Evolutionary conservation across 2,888 invertebrate genomes (phyloP).

Genomic region (Drosophila formosana): DNA sequence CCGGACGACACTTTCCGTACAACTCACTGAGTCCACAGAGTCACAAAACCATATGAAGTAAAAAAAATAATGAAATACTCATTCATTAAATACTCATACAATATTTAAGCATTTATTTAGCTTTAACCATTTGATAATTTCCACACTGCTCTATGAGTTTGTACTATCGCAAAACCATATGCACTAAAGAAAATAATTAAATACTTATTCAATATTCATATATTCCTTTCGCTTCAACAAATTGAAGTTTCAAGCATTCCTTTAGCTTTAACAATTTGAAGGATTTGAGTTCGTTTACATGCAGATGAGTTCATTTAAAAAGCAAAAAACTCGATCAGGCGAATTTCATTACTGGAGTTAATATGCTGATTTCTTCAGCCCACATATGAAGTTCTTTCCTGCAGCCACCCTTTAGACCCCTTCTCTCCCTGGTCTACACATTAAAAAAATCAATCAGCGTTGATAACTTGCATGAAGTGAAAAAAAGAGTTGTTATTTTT

Average conservation of each 20-base stretch:
- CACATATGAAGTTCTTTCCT: slow-evolving; percentile 47
- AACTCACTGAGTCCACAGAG: too few relatives aligned
- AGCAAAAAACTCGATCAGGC: slow-evolving; percentile 29
- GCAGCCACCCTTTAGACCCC: background rate
- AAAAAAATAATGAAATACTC: background rate
- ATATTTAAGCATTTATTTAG: too few relatives aligned
- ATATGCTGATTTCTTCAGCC: slow-evolving; percentile 52
- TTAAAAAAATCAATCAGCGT: slow-evolving; percentile 74
- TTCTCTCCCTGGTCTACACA: slow-evolving; percentile 17
- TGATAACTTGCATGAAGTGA: slow-evolving; percentile 47
- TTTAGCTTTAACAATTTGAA: background rate
- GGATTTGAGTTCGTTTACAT: background rate
- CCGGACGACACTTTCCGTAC: too few relatives aligned
- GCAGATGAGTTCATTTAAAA: too few relatives aligned
- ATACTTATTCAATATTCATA: background rate
- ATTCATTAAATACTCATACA: background rate
- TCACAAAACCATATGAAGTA: background rate
- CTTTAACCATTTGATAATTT: background rate
- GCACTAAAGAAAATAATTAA: background rate
- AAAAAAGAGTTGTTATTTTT: slow-evolving; percentile 8
- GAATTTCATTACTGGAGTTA: slow-evolving; percentile 49
- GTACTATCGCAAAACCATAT: too few relatives aligned
- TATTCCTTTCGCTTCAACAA: background rate
- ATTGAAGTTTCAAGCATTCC: too few relatives aligned
- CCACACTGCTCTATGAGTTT: background rate